A percentile compares a stretch with the other conserved stretches of the same genome.
Evolutionary conservation across 2,888 invertebrate genomes (phyloP).

Genomic region (Augiades crinisus): DNA sequence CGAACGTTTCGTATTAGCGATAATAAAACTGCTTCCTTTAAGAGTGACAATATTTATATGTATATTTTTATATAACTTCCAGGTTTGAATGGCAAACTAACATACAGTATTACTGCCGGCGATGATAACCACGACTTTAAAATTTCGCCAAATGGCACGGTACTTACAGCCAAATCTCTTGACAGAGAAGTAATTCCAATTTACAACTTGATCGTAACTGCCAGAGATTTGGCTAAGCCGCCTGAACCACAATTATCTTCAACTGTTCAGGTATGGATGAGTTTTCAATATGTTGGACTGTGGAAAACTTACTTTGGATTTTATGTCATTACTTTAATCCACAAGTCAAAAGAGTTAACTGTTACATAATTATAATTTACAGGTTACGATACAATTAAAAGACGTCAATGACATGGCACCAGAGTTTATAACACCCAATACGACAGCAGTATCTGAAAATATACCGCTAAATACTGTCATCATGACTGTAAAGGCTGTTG

Average conservation of each 20-base stretch:
- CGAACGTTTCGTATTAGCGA: too few species aligned
- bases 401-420: conserved; percentile 97
- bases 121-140: conserved; percentile 90
- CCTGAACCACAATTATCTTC: conserved; percentile 90
- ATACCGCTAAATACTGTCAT: conserved; percentile 92
- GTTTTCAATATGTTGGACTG: not conserved
- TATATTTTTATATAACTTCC: conserved; percentile 40
- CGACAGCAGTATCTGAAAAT: conserved; percentile 91
- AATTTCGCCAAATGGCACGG: conserved; percentile 91
- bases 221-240: conserved; percentile 89
- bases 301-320: too few species aligned
- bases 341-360: too few species aligned
- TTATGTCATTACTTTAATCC: too few species aligned
- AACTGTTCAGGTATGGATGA: conserved; percentile 87
- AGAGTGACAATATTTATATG: too few species aligned
- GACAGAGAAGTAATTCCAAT: conserved; percentile 91
- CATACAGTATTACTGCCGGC: conserved; percentile 91
- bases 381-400: conserved; percentile 93
- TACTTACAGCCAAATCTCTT: conserved; percentile 86
- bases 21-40: too few species aligned
- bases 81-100: conserved; percentile 93
- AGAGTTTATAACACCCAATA: conserved; percentile 89
- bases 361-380: conserved; percentile 43
- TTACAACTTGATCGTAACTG: conserved; percentile 93
- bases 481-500: conserved; percentile 93